Conservation (phyloP, 2,113 vertebrate genomes). For the Talpa occidentalis region DNA sequence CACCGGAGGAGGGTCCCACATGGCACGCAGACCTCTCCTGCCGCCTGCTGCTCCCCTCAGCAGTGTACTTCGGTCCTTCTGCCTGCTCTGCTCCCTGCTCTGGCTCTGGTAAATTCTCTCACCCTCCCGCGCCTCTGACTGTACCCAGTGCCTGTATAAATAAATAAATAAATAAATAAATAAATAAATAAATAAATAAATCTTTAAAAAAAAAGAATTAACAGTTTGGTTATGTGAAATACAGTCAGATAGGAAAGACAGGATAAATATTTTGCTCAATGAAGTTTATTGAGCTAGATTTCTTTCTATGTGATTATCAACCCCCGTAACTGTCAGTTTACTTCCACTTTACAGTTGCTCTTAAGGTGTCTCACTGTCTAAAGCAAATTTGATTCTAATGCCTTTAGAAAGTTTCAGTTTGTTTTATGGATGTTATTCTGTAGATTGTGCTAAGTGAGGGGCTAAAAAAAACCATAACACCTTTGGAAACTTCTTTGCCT, state of each 20-base stretch:
- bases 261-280: not conserved
- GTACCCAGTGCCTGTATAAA: too few species aligned
- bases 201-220: not conserved
- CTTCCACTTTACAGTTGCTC: not conserved
- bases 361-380: not conserved
- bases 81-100: too few species aligned
- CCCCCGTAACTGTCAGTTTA: not conserved
- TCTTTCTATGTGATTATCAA: not conserved
- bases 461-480: constrained; percentile 1
- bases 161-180: too few species aligned
- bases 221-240: not conserved
- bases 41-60: too few species aligned
- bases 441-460: constrained; percentile 6
- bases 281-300: constrained; percentile 4
- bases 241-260: constrained; percentile 5
- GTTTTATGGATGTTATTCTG: not conserved
- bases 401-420: not conserved
- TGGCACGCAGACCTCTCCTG: too few species aligned
- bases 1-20: too few species aligned
- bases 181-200: too few species aligned
- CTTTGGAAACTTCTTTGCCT: not conserved
- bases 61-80: too few species aligned
- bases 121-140: too few species aligned
- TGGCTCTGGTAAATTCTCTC: too few species aligned
- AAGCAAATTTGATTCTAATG: not conserved